Base-by-base conservation (phyloP, 1,140 invertebrate genomes). In the Spodoptera litura region DNA sequence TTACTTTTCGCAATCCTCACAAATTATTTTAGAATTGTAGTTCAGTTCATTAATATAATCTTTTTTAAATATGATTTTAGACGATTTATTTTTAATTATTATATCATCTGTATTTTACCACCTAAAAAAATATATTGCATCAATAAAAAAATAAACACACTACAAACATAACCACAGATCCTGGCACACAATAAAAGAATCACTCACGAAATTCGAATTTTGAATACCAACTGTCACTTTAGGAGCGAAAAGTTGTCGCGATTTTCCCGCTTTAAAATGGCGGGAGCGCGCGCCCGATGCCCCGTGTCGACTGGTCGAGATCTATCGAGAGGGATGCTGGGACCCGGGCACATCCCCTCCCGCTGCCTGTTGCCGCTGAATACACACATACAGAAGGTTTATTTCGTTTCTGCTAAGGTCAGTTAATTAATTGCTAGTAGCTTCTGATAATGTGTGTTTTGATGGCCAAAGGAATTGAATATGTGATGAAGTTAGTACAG, bases 241-340 rank as follows among this genome's bases (percentile, higher is more conserved):
- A 13, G 58, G 73, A 51, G 73, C 73, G 73, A 75, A 75, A 75
- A 75, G 44, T 75, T 75, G 59, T 38, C 73, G 73, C 73, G 73
- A 55, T 35, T 64, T 75, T 75, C 73, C 73, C 73, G 73, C 59
- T 51, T 25, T 12, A 51, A 61, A 75, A 61, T 75, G 73, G 44
- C 59, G 73, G 73, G 27, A 64, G 73, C 15, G 52, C 73, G 49
- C 73, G 73, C 15, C 73, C 59, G 74, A 25, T 11, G 59, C 79
- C 81, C 66, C 73, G 70, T 70, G 15, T 20, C 74, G 78, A 79
- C 81, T 82, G 81, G 68, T 55, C 56, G 56, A 68, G 61, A 35
- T 59, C 38, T 56, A 20, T 66, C 74, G 73, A 73, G 59, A 76
- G 51, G 78, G 58, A 72, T 55, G 66, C 66, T 70, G 66, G 25